A percentile compares a stretch with the other conserved stretches of the same genome.
Conservation (phyloP, 2,113 vertebrate species). For the Mola mola region DNA sequence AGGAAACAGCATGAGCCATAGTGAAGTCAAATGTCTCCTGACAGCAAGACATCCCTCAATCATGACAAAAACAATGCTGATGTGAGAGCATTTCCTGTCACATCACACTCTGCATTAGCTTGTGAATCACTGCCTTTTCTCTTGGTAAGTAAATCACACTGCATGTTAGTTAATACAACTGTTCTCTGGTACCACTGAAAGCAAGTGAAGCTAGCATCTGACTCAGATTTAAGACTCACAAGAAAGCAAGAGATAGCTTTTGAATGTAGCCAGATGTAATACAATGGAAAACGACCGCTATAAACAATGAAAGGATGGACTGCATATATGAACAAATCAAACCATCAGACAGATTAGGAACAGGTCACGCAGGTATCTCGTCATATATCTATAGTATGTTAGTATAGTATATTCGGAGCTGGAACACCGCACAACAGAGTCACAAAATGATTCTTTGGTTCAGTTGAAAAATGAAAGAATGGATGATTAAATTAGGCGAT, state of each 20-base stretch:
- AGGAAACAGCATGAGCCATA: slow-evolving; percentile 29
- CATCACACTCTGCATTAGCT: too few relatives aligned
- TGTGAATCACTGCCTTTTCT: too few relatives aligned
- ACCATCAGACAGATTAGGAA: slow-evolving; percentile 4
- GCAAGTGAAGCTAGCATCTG: neutral
- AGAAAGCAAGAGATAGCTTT: neutral
- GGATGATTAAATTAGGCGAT: neutral
- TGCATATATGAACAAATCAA: slow-evolving; percentile 6
- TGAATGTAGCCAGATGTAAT: slow-evolving; percentile 1
- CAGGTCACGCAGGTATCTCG: slow-evolving; percentile 28
- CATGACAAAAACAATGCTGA: neutral
- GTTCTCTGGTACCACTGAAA: slow-evolving; percentile 14
- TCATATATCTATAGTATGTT: slow-evolving; percentile 20
- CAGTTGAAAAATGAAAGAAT: slow-evolving; percentile 56
- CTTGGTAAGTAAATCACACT: too few relatives aligned
- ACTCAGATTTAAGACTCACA: slow-evolving; percentile 49
- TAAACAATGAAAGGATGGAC: too few relatives aligned
- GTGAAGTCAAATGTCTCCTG: slow-evolving; percentile 23
- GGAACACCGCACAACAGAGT: slow-evolving; percentile 20
- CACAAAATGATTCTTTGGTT: slow-evolving; percentile 75
- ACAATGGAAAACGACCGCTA: neutral
- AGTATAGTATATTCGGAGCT: slow-evolving; percentile 25
- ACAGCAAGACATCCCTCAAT: neutral
- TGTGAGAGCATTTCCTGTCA: too few relatives aligned
- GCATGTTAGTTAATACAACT: neutral